These are phyloP conservation scores for Microcaecilia unicolor DNA, from an alignment of 2,797 vertebrate species.

Conservation along the genomic window DNA sequence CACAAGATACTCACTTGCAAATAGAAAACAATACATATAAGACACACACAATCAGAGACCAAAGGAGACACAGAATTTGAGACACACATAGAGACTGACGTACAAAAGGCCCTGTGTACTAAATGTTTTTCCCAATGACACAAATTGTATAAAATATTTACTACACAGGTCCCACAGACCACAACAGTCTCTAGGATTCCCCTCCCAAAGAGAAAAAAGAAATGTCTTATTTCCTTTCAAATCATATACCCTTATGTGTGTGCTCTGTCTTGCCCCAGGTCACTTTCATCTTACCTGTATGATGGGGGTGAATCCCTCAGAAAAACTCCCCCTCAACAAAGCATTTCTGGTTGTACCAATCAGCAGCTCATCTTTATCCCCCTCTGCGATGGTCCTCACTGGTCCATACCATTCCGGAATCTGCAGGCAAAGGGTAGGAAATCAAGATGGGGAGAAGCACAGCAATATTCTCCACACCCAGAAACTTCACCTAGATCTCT, in stretches of 20 bases:
- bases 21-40: no score
- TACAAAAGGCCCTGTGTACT: no score
- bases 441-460: background rate
- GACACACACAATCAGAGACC: no score
- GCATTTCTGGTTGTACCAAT: slow-evolving; percentile 84
- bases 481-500: no score
- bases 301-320: slow-evolving; percentile 70
- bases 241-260: no score
- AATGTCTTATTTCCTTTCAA: background rate
- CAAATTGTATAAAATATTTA: no score
- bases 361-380: slow-evolving; percentile 70
- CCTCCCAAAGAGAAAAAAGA: background rate
- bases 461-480: no score
- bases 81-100: no score
- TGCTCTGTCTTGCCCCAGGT: accelerated
- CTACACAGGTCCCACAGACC: background rate
- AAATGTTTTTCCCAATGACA: no score
- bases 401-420: slow-evolving; percentile 79
- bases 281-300: slow-evolving; percentile 62
- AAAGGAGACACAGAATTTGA: no score
- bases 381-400: slow-evolving; percentile 74
- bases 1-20: no score
- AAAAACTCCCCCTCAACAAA: slow-evolving; percentile 70
- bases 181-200: background rate
- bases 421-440: slow-evolving; percentile 31